A percentile compares a stretch with the other conserved stretches of the same genome.
Evolutionary conservation across 2,797 vertebrate species (phyloP).

Genomic region (Amblyraja radiata): DNA sequence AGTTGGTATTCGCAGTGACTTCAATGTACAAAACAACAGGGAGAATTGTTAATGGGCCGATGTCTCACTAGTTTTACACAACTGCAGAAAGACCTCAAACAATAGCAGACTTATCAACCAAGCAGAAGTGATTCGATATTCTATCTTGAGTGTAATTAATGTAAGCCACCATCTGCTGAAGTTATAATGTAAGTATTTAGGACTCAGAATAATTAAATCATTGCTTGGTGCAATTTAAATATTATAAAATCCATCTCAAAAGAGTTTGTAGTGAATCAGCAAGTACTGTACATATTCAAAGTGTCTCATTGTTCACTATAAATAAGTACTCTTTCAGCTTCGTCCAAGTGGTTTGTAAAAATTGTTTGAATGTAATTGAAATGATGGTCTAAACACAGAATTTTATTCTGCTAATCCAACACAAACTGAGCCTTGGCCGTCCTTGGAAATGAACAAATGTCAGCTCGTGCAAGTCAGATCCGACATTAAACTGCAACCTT

Average conservation of each 20-base stretch:
- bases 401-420: not conserved
- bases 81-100: not conserved
- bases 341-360: not conserved
- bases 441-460: not conserved
- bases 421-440: not conserved
- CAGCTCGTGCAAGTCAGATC: not conserved
- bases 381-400: not conserved
- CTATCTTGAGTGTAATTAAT: not conserved
- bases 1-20: not conserved
- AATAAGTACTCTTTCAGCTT: not conserved
- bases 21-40: not conserved
- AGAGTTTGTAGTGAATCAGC: not conserved
- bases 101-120: not conserved
- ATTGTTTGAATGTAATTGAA: not conserved
- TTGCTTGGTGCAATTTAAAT: not conserved
- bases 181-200: not conserved
- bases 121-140: not conserved
- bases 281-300: slow-evolving; percentile 1
- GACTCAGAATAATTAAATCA: not conserved
- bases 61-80: not conserved
- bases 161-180: not conserved
- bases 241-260: not conserved
- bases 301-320: not conserved
- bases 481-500: not conserved
- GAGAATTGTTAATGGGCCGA: not conserved